These are phyloP conservation scores for Pachypanchax playfairii DNA, from an alignment of 2,113 vertebrate species.

Conservation along the genomic window DNA sequence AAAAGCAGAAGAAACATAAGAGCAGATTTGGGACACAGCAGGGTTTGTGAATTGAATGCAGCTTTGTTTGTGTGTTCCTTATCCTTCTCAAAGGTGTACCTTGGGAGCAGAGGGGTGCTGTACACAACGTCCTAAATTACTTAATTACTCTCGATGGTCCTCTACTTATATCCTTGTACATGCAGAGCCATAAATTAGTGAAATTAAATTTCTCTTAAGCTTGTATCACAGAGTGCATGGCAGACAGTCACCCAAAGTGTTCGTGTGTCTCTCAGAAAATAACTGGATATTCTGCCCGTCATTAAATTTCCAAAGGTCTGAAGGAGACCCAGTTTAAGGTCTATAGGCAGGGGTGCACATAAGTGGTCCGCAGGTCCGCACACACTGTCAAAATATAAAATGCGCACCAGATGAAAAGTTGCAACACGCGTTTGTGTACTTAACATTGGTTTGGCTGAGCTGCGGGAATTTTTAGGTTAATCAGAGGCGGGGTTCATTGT, in stretches of 20 bases:
- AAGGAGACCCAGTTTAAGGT: not conserved
- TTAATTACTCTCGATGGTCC: conserved; percentile 49
- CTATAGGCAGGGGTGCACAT: too few relatives aligned
- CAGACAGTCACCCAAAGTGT: not conserved
- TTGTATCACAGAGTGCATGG: not conserved
- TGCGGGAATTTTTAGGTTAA: too few relatives aligned
- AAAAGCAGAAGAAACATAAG: conserved; percentile 61
- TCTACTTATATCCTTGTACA: conserved; percentile 21
- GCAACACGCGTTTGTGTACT: too few relatives aligned
- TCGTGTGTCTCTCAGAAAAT: not conserved
- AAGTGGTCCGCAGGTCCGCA: too few relatives aligned
- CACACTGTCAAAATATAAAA: too few relatives aligned
- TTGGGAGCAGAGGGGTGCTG: conserved; percentile 33
- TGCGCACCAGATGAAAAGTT: too few relatives aligned
- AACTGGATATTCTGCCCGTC: not conserved
- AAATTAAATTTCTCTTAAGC: not conserved
- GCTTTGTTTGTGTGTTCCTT: conserved; percentile 51
- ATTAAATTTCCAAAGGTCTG: conserved; percentile 4
- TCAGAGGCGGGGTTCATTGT: too few relatives aligned
- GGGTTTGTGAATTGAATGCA: conserved; percentile 34
- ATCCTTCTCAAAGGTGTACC: conserved; percentile 43
- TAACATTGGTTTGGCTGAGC: too few relatives aligned
- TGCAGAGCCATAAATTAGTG: not conserved
- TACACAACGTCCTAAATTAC: conserved; percentile 45
- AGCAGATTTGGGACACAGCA: conserved; percentile 49